Evolutionary conservation across 2,797 vertebrate species (phyloP).

Genomic region (Gadopsis bispinosus): DNA sequence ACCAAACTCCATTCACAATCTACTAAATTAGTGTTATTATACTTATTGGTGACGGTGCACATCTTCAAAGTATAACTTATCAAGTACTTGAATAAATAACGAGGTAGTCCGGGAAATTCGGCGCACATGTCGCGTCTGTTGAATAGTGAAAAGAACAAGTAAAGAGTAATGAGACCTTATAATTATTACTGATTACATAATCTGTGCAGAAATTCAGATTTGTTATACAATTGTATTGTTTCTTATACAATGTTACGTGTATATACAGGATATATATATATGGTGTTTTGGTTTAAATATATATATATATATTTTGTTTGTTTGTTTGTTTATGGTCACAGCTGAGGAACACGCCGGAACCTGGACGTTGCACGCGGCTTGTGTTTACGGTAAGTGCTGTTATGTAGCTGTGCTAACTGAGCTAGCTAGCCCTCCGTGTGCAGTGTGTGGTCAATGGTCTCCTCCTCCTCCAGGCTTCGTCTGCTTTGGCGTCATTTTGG

Average conservation of each 20-base stretch:
- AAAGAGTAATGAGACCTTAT: background rate
- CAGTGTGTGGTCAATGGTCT: slow-evolving; percentile 62
- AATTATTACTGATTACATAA: fast-evolving
- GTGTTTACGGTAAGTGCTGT: slow-evolving; percentile 8
- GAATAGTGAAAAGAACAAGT: fast-evolving
- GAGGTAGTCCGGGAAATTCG: background rate
- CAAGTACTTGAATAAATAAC: fast-evolving
- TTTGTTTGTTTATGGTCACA: background rate
- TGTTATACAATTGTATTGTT: too few species aligned
- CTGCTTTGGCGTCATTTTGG: slow-evolving; percentile 77
- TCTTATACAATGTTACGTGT: too few species aligned
- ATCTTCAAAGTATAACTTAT: too few species aligned
- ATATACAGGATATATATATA: too few species aligned
- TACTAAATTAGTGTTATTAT: background rate
- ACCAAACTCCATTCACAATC: slow-evolving; percentile 6
- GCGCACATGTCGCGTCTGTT: background rate
- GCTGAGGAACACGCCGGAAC: slow-evolving; percentile 4
- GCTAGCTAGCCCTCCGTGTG: slow-evolving; percentile 1
- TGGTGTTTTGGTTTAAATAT: too few species aligned
- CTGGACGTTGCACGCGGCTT: slow-evolving; percentile 32
- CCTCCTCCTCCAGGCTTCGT: slow-evolving; percentile 64
- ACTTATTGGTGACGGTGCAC: fast-evolving
- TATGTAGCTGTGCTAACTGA: slow-evolving; percentile 21
- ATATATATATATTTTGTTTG: too few species aligned
- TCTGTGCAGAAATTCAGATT: background rate